Percentiles rank a stretch among this genome's conserved stretches.
Evolutionary conservation across 1,140 invertebrate genomes (phyloP).

Genomic region (Metopolophium dirhodum): DNA sequence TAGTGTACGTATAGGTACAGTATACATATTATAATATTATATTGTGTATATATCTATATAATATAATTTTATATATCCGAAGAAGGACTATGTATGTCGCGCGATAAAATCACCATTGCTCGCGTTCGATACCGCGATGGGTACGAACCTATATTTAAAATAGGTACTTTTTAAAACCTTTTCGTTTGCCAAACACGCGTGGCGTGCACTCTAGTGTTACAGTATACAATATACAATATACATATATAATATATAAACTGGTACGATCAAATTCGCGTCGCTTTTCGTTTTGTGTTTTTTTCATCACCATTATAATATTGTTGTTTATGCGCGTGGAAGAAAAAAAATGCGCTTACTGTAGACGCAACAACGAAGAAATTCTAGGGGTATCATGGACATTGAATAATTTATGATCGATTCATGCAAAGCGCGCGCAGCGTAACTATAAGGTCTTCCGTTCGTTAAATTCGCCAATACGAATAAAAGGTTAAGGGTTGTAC

Average conservation of each 20-base stretch:
- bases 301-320: background rate
- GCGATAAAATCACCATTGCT: background rate
- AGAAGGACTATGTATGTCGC: background rate
- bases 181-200: background rate
- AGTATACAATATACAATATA: no score
- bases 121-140: background rate
- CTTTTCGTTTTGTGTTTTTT: background rate
- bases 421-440: background rate
- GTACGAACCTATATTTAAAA: background rate
- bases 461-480: constrained; percentile 32
- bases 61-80: background rate
- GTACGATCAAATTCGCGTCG: background rate
- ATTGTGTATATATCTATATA: background rate
- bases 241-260: no score
- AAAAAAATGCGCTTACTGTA: background rate
- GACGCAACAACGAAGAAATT: background rate
- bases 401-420: constrained; percentile 40
- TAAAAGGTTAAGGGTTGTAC: constrained; percentile 21
- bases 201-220: background rate
- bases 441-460: constrained; percentile 16
- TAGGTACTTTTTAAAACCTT: background rate
- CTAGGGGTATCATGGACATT: constrained; percentile 13
- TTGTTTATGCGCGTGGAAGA: background rate
- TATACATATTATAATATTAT: no score
- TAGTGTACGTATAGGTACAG: no score